Base-by-base conservation (phyloP, 2,888 invertebrate genomes). In the Elegia similella region DNA sequence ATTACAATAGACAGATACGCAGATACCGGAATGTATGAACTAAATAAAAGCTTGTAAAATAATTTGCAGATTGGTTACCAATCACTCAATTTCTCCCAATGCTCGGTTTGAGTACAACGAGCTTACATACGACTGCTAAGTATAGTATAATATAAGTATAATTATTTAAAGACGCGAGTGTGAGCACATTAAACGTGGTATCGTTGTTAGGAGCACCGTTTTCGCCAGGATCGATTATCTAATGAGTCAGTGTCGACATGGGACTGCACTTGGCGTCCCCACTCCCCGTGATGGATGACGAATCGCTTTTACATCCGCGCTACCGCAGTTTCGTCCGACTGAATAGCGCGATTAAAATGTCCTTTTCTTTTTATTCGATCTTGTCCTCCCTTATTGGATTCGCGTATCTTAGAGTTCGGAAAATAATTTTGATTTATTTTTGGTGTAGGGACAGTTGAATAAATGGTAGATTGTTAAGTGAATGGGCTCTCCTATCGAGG, bases 171-270 rank as follows among this genome's bases (percentile, higher is more conserved):
- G 43, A 13, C 43, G 46, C 17, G 12, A 17, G 56, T 60, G 56
- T 56, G 53, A 61, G 58, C 57, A 47, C 47, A 61, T 62, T 62
- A 61, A 59, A 53, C 52, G 56, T 64, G 61, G 64, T 63, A 58
- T 59, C 57, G 57, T 59, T 59, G 63, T 63, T 50, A 73, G 72
- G 69, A 70, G 64, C 66, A 69, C 66, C 67, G 68, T 67, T 68
- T 66, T 61, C 61, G 69, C 62, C 65, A 78, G 80, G 84, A 88
- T 88, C 82, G 86, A 87, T 88, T 85, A 82, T 85, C 82, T 88
- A 86, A 89, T 87, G 87, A 88, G 83, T 85, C 86, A 80, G 75
- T 76, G 82, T 73, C 80, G 81, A 88, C 88, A 88, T 72, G 83
- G 77, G 78, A 86, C 76, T 86, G 89, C 89, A 88, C 88, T 88